phyloP scores from a whole-genome alignment of 2,113 vertebrate genomes.

The Platysteira castanea region DNA sequence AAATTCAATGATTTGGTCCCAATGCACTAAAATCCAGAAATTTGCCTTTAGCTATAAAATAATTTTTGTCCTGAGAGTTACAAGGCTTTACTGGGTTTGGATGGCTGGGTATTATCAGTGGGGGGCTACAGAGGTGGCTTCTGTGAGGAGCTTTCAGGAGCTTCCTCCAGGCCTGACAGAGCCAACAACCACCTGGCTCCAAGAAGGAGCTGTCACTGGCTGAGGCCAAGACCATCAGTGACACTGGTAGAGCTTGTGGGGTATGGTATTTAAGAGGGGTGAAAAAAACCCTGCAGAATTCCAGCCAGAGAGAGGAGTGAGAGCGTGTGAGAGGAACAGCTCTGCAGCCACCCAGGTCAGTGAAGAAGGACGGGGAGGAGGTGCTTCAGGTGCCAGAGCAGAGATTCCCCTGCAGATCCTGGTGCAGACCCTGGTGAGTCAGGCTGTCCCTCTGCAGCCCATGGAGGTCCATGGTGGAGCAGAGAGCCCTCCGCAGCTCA shows the following conservation, averaged over 20 bases:
- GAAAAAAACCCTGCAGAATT: background rate
- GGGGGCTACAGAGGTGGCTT: background rate
- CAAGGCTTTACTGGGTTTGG: background rate
- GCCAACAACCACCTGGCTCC: background rate
- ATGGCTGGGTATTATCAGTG: background rate
- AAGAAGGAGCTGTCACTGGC: background rate
- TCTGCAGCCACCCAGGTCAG: background rate
- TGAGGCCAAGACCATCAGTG: background rate
- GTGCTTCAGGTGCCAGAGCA: fast-evolving
- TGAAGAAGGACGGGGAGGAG: background rate
- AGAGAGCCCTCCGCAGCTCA: background rate
- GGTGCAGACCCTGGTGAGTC: background rate
- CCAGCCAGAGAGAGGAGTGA: background rate
- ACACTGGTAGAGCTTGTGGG: background rate
- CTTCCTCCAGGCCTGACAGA: background rate
- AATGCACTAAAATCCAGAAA: background rate
- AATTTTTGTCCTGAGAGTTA: background rate
- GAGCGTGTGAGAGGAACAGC: background rate
- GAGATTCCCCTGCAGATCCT: background rate
- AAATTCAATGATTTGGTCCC: background rate
- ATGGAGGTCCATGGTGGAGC: no score
- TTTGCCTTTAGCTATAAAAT: background rate
- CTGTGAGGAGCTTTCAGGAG: background rate
- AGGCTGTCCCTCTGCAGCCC: background rate
- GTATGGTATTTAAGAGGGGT: background rate